Percentiles rank a stretch among this genome's conserved stretches.
These are phyloP conservation scores for Numenius phaeopus DNA, from an alignment of 2,797 vertebrate species.

Conservation along the genomic window DNA sequence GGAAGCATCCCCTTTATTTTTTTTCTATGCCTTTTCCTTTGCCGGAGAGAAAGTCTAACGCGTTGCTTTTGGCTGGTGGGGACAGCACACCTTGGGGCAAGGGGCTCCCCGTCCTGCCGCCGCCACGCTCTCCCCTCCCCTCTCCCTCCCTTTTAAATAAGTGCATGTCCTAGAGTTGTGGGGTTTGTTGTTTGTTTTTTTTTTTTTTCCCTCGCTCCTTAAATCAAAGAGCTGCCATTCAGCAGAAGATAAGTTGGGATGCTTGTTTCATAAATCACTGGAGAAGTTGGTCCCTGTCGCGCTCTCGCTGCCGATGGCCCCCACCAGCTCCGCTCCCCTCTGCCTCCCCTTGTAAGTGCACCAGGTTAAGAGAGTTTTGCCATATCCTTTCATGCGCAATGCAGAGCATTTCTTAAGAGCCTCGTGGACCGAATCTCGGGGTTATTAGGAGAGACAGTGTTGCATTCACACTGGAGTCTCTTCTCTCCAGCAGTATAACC, in stretches of 20 bases:
- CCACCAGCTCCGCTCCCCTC: background rate
- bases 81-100: background rate
- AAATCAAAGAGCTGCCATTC: slow-evolving; percentile 16
- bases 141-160: background rate
- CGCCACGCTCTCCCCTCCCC: background rate
- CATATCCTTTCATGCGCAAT: slow-evolving; percentile 57
- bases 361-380: slow-evolving; percentile 15
- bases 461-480: slow-evolving; percentile 44
- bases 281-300: slow-evolving; percentile 49
- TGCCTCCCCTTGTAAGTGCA: background rate
- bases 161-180: background rate
- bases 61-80: background rate
- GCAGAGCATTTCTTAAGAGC: slow-evolving; percentile 65
- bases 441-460: background rate
- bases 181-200: background rate
- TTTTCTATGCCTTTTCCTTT: background rate
- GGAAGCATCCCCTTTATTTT: background rate
- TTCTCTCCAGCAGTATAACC: background rate
- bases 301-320: background rate
- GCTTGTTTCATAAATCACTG: background rate
- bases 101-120: background rate
- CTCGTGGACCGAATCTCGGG: background rate
- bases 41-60: background rate
- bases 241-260: slow-evolving; percentile 10
- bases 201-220: background rate